Evolutionary conservation across 2,888 invertebrate species (phyloP).

Genomic region (Microplitis deprimator): DNA sequence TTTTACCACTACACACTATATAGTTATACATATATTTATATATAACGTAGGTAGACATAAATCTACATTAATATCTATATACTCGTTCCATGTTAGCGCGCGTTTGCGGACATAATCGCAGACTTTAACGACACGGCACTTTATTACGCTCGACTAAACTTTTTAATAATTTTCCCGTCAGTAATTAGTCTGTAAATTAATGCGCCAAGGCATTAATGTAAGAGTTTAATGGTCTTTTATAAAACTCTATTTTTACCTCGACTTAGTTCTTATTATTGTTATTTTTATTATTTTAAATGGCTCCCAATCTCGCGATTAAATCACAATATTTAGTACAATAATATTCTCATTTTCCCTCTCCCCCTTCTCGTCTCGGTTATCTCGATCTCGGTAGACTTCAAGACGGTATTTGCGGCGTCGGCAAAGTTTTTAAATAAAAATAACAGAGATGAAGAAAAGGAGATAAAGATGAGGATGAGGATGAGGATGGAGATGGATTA

Average conservation of each 20-base stretch:
- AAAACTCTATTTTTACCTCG: constrained; percentile 57
- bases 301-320: constrained; percentile 62
- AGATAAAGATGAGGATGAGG: neutral
- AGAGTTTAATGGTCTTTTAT: constrained; percentile 32
- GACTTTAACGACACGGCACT: constrained; percentile 62
- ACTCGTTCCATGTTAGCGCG: constrained; percentile 29
- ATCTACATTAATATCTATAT: constrained; percentile 12
- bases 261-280: constrained; percentile 40
- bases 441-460: neutral
- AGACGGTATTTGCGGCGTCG: constrained; percentile 17
- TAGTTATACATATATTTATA: constrained; percentile 1
- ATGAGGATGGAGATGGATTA: neutral
- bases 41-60: constrained; percentile 19
- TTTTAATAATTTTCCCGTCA: constrained; percentile 67
- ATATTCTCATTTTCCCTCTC: constrained; percentile 49
- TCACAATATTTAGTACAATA: constrained; percentile 65
- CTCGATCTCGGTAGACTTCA: constrained; percentile 22
- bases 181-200: constrained; percentile 71
- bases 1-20: constrained; percentile 14
- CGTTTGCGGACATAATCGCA: constrained; percentile 41
- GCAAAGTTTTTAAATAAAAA: neutral
- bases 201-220: constrained; percentile 54
- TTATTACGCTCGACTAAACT: constrained; percentile 66
- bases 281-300: constrained; percentile 5
- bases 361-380: constrained; percentile 19